Percentiles rank a stretch among this genome's conserved stretches.
phyloP scores from a whole-genome alignment of 2,888 invertebrate species.

The Watsonalla cultraria region DNA sequence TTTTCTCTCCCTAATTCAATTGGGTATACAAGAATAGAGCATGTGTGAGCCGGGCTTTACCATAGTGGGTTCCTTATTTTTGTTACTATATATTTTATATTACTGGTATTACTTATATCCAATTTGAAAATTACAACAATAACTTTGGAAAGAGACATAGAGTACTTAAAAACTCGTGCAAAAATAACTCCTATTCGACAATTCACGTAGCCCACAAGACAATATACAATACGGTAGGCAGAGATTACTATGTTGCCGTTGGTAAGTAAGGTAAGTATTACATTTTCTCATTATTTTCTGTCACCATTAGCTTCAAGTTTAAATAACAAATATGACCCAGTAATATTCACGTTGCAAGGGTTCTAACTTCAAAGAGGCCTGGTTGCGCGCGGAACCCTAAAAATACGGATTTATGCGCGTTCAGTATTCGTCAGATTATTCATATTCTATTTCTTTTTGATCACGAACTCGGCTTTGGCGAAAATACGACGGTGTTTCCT shows the following conservation, averaged over 20 bases:
- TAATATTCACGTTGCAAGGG: background rate
- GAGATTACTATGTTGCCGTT: no score
- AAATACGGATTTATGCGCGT: conserved; percentile 9
- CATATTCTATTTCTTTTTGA: conserved; percentile 8
- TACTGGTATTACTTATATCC: background rate
- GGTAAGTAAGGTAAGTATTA: no score
- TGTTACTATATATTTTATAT: background rate
- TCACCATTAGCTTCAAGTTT: no score
- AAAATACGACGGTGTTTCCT: conserved; percentile 1
- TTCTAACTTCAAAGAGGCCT: background rate
- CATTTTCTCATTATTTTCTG: no score
- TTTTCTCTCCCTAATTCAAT: conserved; percentile 21
- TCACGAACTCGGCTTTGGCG: conserved; percentile 2
- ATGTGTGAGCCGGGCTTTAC: background rate
- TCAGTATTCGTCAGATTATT: conserved; percentile 10
- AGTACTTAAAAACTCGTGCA: no score
- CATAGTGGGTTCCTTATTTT: background rate
- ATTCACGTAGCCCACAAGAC: no score
- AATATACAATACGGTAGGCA: no score
- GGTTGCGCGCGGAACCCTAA: background rate
- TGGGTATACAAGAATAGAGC: conserved; percentile 17
- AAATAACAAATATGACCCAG: no score
- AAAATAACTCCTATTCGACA: no score
- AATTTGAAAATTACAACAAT: background rate
- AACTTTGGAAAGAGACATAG: no score